Evolutionary conservation across 2,113 vertebrate genomes (phyloP).

Genomic region (Tinamus guttatus): DNA sequence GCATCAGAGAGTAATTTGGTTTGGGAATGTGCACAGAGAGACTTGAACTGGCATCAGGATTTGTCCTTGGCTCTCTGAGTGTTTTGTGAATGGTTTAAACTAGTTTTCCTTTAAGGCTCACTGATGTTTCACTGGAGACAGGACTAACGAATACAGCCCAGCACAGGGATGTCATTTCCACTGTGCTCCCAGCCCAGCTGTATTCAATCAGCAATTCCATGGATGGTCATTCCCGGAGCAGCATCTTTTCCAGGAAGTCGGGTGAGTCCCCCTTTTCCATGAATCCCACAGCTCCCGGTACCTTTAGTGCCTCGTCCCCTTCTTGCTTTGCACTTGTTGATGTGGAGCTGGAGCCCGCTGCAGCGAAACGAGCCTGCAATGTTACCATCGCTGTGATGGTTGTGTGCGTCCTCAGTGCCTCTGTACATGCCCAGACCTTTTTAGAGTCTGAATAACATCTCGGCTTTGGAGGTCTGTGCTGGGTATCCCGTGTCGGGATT

Average conservation of each 20-base stretch:
- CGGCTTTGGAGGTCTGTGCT: not conserved
- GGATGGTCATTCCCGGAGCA: not conserved
- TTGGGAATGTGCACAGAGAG: not conserved
- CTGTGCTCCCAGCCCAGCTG: not conserved
- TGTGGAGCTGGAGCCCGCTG: not conserved
- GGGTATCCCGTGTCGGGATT: rapidly evolving
- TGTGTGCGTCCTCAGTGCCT: not conserved
- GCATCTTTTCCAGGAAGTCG: rapidly evolving
- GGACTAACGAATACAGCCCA: not conserved
- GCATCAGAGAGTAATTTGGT: not conserved
- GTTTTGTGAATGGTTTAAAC: not conserved
- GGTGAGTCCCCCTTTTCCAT: not conserved
- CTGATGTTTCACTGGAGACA: not conserved
- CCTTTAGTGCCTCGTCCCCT: not conserved
- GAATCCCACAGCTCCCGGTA: too few relatives aligned
- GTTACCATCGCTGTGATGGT: rapidly evolving
- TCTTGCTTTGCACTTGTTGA: not conserved
- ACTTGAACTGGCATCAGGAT: not conserved
- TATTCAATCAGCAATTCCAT: not conserved
- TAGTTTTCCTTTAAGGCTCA: not conserved
- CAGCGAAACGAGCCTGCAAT: not conserved
- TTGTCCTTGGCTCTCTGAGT: not conserved
- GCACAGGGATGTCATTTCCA: not conserved
- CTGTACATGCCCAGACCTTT: not conserved
- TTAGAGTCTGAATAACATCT: not conserved